A percentile compares a stretch with the other conserved stretches of the same genome.
Conservation (phyloP, 2,797 vertebrate genomes). For the Helostoma temminkii region DNA sequence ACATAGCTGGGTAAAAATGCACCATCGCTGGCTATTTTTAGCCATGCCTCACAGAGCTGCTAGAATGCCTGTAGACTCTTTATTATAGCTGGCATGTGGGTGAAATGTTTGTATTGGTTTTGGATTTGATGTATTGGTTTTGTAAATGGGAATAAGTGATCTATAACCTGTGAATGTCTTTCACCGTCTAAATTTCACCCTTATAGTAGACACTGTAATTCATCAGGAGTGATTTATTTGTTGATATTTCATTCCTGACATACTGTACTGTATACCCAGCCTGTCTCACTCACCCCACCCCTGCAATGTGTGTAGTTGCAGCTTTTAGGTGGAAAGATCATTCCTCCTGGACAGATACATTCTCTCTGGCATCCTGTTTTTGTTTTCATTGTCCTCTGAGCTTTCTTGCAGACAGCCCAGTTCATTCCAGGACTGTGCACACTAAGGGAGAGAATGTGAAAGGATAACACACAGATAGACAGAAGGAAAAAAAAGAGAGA, state of each 20-base stretch:
- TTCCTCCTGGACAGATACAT: slow-evolving; percentile 76
- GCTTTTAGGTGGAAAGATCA: slow-evolving; percentile 57
- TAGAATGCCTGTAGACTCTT: too few species aligned
- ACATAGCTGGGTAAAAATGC: too few species aligned
- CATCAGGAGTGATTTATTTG: slow-evolving; percentile 21
- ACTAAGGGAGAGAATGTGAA: slow-evolving; percentile 10
- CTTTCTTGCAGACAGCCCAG: slow-evolving; percentile 65
- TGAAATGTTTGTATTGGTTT: too few species aligned
- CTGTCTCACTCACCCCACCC: slow-evolving; percentile 30
- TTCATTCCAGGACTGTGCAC: slow-evolving; percentile 43
- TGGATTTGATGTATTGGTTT: neutral
- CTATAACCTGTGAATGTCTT: neutral
- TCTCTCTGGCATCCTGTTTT: slow-evolving; percentile 81
- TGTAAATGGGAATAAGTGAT: too few species aligned
- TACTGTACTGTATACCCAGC: slow-evolving; percentile 33
- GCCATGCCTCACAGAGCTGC: too few species aligned
- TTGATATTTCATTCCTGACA: slow-evolving; percentile 44
- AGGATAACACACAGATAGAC: slow-evolving; percentile 11
- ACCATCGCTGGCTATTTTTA: too few species aligned
- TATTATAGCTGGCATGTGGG: too few species aligned
- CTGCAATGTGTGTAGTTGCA: slow-evolving; percentile 38
- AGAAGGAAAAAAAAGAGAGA: slow-evolving; percentile 26
- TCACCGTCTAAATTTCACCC: slow-evolving; percentile 10
- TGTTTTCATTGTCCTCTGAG: slow-evolving; percentile 76
- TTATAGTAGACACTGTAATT: slow-evolving; percentile 3